Conservation (phyloP, 2,113 vertebrate species). For the Spea bombifrons region DNA sequence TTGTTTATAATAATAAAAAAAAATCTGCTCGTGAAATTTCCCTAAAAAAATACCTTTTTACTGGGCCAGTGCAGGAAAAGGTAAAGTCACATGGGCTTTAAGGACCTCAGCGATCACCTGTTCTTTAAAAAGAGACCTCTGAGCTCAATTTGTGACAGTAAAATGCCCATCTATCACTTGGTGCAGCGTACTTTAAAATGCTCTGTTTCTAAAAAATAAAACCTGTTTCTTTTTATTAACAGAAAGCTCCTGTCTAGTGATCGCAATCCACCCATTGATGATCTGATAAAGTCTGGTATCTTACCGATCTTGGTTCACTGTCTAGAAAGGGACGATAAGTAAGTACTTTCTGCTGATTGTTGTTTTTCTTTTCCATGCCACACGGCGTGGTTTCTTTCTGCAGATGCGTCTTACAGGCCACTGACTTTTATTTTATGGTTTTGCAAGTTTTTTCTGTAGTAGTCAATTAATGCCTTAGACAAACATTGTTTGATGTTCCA, state of each 20-base stretch:
- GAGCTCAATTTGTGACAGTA: too few relatives aligned
- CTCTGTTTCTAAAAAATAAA: too few relatives aligned
- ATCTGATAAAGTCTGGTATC: conserved; percentile 98
- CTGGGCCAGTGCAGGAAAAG: too few relatives aligned
- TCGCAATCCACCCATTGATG: conserved; percentile 97
- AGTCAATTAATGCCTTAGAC: too few relatives aligned
- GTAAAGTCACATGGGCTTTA: too few relatives aligned
- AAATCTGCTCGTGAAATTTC: too few relatives aligned
- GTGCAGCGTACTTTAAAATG: background rate
- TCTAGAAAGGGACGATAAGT: conserved; percentile 99
- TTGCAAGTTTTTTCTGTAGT: background rate
- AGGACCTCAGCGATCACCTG: background rate
- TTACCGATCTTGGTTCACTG: conserved; percentile 97
- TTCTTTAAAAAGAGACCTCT: conserved; percentile 5
- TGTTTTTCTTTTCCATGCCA: background rate
- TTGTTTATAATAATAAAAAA: too few relatives aligned
- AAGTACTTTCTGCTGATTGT: conserved; percentile 57
- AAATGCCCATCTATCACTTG: too few relatives aligned
- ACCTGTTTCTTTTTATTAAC: conserved; percentile 44
- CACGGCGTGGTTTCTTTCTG: too few relatives aligned
- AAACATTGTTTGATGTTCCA: too few relatives aligned
- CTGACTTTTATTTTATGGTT: background rate
- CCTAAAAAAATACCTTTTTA: too few relatives aligned
- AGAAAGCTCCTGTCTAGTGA: conserved; percentile 98
- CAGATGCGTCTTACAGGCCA: too few relatives aligned